Evolutionary conservation across 2,888 invertebrate genomes (phyloP).

Genomic region (Tenodera sinensis): DNA sequence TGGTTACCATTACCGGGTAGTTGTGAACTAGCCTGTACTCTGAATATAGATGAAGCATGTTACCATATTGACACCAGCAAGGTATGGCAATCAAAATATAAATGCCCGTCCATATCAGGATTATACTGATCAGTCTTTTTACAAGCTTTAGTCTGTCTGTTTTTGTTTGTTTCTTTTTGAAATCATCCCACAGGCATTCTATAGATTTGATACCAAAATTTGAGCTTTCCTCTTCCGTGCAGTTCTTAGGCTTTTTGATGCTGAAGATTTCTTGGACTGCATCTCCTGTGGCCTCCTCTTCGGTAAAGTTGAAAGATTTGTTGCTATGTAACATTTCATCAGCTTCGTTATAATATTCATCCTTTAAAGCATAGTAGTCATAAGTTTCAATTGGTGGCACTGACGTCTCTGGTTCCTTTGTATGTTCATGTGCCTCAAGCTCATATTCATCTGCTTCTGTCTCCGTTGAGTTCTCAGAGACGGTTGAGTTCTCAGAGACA

Average conservation of each 20-base stretch:
- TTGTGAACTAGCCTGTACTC: too few relatives aligned
- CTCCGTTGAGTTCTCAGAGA: conserved; percentile 29
- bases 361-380: conserved; percentile 46
- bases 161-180: conserved; percentile 38
- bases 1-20: too few relatives aligned
- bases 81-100: conserved; percentile 49
- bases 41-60: not conserved
- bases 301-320: conserved; percentile 20
- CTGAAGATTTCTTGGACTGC: conserved; percentile 42
- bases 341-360: conserved; percentile 45
- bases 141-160: conserved; percentile 36
- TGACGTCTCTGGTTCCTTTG: not conserved
- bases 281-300: conserved; percentile 43
- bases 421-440: not conserved
- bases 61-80: conserved; percentile 52
- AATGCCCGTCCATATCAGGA: conserved; percentile 46
- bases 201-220: conserved; percentile 40
- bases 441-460: conserved; percentile 37
- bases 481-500: conserved; percentile 4
- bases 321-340: not conserved
- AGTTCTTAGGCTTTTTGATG: conserved; percentile 45
- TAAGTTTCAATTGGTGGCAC: conserved; percentile 36
- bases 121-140: conserved; percentile 40
- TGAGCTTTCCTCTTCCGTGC: conserved; percentile 45
- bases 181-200: conserved; percentile 45